Evolutionary conservation across 2,113 vertebrate species (phyloP).

Genomic region (Brachypodius melanocephalos): DNA sequence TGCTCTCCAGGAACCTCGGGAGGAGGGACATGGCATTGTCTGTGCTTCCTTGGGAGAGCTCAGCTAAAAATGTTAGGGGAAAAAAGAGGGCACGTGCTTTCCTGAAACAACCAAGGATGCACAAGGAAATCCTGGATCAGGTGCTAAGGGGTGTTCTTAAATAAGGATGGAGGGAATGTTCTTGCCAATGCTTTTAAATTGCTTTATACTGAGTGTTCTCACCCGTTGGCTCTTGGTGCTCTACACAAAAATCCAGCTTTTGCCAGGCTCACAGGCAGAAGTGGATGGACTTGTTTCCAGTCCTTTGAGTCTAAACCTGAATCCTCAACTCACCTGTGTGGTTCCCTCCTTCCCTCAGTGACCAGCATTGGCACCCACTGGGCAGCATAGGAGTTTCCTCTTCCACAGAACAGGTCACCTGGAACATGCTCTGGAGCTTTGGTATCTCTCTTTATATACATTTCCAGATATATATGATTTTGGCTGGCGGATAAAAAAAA

Average conservation of each 20-base stretch:
- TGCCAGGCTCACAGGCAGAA: not conserved
- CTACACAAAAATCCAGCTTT: not conserved
- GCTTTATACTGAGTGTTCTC: not conserved
- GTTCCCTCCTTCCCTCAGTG: not conserved
- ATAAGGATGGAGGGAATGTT: not conserved
- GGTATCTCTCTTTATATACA: not conserved
- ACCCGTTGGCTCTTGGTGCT: rapidly evolving
- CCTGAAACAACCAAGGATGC: not conserved
- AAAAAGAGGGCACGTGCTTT: not conserved
- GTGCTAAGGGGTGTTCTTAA: not conserved
- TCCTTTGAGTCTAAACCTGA: not conserved
- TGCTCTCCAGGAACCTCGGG: conserved; percentile 44
- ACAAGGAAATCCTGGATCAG: not conserved
- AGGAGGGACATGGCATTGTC: not conserved
- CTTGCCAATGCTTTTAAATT: not conserved
- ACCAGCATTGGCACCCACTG: not conserved
- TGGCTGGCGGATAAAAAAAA: not conserved
- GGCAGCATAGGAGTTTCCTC: not conserved
- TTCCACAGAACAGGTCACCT: not conserved
- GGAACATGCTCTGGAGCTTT: not conserved
- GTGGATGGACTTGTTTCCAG: not conserved
- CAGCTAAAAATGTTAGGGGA: not conserved
- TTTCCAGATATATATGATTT: not conserved
- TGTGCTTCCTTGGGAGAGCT: not conserved
- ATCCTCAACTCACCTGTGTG: not conserved